A percentile compares a stretch with the other conserved stretches of the same genome.
These are phyloP conservation scores for Mixornis gularis DNA, from an alignment of 2,113 vertebrate species.

Conservation along the genomic window DNA sequence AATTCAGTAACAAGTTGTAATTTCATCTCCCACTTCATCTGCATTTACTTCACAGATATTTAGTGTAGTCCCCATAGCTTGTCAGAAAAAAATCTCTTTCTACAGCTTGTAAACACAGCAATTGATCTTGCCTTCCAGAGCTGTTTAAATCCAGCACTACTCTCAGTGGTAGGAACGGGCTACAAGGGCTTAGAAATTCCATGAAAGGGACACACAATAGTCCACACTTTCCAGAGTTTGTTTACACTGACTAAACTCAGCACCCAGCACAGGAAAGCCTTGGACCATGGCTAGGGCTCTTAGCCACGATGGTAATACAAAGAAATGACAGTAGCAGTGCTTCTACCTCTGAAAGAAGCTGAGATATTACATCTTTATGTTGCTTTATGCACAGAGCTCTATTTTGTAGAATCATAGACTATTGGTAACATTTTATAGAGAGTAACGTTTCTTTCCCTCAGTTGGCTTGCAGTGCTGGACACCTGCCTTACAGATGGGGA, in stretches of 20 bases:
- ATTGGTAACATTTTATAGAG: slow-evolving; percentile 48
- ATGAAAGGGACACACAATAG: background rate
- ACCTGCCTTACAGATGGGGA: slow-evolving; percentile 47
- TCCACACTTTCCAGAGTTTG: background rate
- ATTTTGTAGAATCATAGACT: slow-evolving; percentile 4
- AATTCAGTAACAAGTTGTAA: slow-evolving; percentile 26
- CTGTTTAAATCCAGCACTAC: background rate
- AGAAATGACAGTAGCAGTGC: slow-evolving; percentile 8
- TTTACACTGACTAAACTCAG: background rate
- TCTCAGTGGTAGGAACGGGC: background rate
- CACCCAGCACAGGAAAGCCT: background rate
- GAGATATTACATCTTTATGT: background rate
- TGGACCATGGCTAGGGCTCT: background rate
- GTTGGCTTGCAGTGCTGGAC: slow-evolving; percentile 14
- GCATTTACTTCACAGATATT: background rate
- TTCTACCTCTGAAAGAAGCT: slow-evolving; percentile 3
- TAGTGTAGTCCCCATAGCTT: background rate
- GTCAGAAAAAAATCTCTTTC: background rate
- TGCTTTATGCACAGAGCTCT: slow-evolving; percentile 14
- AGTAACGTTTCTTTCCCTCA: slow-evolving; percentile 1
- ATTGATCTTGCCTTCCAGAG: background rate
- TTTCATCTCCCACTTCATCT: slow-evolving; percentile 25
- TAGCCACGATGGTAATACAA: background rate
- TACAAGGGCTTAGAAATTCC: background rate
- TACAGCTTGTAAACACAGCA: background rate